Conservation (phyloP, 2,888 invertebrate genomes). For the Scaptomyza caliginosa region DNA sequence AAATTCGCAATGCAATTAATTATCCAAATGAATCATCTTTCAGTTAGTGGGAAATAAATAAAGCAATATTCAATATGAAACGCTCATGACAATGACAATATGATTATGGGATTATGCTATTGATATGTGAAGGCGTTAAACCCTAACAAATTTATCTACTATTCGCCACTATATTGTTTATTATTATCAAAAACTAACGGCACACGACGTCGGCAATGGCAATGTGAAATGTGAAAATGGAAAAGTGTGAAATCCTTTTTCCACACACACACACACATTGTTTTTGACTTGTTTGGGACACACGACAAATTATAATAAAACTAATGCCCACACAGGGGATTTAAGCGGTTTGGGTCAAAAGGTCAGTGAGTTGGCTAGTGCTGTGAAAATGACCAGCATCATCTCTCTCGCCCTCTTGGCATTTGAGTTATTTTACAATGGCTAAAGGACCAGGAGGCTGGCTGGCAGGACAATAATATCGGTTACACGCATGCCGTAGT, state of each 20-base stretch:
- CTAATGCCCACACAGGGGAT: slow-evolving; percentile 54
- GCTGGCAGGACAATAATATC: slow-evolving; percentile 71
- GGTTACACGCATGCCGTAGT: slow-evolving; percentile 74
- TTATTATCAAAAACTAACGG: slow-evolving; percentile 42
- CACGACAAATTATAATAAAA: slow-evolving; percentile 71
- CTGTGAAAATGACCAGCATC: slow-evolving; percentile 58
- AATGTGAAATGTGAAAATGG: slow-evolving; percentile 22
- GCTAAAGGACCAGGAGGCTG: slow-evolving; percentile 33
- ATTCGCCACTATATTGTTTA: slow-evolving; percentile 53
- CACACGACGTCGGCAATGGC: slow-evolving; percentile 54
- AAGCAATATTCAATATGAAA: slow-evolving; percentile 21
- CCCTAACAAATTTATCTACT: slow-evolving; percentile 69
- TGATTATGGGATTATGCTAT: slow-evolving; percentile 28
- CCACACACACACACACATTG: slow-evolving; percentile 54
- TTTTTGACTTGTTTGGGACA: slow-evolving; percentile 58
- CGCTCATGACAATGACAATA: slow-evolving; percentile 28
- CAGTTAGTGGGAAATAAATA: slow-evolving; percentile 22
- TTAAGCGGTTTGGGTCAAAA: slow-evolving; percentile 10
- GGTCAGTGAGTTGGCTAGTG: slow-evolving; percentile 7
- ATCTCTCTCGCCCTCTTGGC: slow-evolving; percentile 2
- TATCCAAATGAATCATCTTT: neutral
- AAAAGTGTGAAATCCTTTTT: slow-evolving; percentile 75
- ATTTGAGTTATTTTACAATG: slow-evolving; percentile 70
- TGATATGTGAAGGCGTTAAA: slow-evolving; percentile 63
- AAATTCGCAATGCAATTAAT: neutral